phyloP scores from a whole-genome alignment of 2,113 vertebrate genomes.

The Vombatus ursinus region DNA sequence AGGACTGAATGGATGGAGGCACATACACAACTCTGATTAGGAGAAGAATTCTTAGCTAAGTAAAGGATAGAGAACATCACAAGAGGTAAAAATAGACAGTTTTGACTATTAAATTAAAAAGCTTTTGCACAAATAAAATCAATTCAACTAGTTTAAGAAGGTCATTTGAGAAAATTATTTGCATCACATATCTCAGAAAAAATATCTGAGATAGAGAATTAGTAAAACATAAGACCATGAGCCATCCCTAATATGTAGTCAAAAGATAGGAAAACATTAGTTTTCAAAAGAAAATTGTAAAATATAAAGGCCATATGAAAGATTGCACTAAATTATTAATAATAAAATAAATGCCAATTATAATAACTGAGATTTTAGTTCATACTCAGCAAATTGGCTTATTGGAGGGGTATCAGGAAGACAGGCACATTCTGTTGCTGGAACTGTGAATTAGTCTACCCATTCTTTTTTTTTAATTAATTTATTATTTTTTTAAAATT shows the following conservation, averaged over 20 bases:
- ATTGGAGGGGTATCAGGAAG: too few relatives aligned
- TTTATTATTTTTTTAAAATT: too few relatives aligned
- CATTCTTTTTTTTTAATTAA: too few relatives aligned
- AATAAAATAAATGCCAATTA: too few relatives aligned
- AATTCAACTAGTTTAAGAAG: neutral
- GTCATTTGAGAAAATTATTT: neutral
- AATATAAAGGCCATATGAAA: too few relatives aligned
- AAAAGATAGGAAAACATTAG: neutral
- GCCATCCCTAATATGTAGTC: neutral
- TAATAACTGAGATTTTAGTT: too few relatives aligned
- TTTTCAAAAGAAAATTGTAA: too few relatives aligned
- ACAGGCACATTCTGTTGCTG: too few relatives aligned
- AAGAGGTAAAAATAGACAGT: neutral
- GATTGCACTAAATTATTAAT: too few relatives aligned
- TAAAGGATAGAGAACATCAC: neutral
- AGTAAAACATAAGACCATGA: neutral
- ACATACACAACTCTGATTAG: neutral
- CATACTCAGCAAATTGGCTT: too few relatives aligned
- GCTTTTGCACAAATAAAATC: neutral
- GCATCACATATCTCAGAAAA: neutral
- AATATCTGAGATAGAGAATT: neutral
- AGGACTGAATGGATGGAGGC: neutral
- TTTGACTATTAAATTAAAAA: neutral
- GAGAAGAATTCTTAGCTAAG: neutral
- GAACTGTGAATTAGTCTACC: too few relatives aligned